Evolutionary conservation across 2,797 vertebrate genomes (phyloP).

Genomic region (Remorina albescens): DNA sequence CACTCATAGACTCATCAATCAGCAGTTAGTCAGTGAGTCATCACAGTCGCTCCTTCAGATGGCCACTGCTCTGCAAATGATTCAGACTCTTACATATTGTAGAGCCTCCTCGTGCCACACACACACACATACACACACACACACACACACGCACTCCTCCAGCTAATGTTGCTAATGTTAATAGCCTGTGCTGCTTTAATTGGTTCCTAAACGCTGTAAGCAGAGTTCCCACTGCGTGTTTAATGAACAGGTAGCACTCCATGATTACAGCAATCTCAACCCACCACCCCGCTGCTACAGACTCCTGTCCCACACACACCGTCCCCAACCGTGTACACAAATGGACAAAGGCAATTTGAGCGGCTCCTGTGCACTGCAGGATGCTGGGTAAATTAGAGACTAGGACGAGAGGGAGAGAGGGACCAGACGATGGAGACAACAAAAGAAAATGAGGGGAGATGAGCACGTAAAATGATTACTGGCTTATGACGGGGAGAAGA

Average conservation of each 20-base stretch:
- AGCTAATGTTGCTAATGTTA: constrained; percentile 90
- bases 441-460: constrained; percentile 93
- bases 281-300: constrained; percentile 75
- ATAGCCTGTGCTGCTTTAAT: constrained; percentile 98
- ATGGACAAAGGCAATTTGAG: constrained; percentile 83
- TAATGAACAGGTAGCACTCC: constrained; percentile 99
- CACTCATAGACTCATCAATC: constrained; percentile 19
- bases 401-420: constrained; percentile 87
- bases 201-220: constrained; percentile 95
- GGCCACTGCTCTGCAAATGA: constrained; percentile 72
- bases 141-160: constrained; percentile 25
- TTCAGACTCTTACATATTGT: constrained; percentile 71
- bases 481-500: constrained; percentile 87
- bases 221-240: constrained; percentile 97
- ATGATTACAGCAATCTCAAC: constrained; percentile 99
- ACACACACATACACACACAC: constrained; percentile 16
- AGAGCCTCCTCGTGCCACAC: constrained; percentile 63
- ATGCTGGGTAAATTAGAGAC: constrained; percentile 92
- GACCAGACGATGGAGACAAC: constrained; percentile 84
- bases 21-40: constrained; percentile 53
- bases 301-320: constrained; percentile 44
- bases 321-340: constrained; percentile 54
- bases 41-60: constrained; percentile 63
- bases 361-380: constrained; percentile 83
- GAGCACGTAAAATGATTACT: constrained; percentile 73